A percentile compares a stretch with the other conserved stretches of the same genome.
These are phyloP conservation scores for Ciconia boyciana DNA, from an alignment of 2,113 vertebrate species.

Conservation along the genomic window DNA sequence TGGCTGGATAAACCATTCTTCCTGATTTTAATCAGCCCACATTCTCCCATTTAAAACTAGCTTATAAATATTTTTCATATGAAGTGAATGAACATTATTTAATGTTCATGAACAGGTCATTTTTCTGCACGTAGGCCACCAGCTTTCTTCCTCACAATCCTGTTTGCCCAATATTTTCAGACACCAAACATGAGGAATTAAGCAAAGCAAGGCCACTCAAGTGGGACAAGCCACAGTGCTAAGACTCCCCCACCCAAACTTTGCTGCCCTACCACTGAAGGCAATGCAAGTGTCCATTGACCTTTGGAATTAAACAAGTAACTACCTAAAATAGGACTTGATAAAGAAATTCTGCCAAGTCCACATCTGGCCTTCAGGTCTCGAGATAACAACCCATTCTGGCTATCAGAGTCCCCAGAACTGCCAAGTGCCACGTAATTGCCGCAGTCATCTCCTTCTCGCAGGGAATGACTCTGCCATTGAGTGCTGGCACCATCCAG, in stretches of 20 bases:
- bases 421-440: neutral
- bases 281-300: accelerated
- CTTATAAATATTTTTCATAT: neutral
- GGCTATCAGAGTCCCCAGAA: neutral
- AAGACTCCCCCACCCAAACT: neutral
- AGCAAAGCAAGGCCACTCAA: neutral
- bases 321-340: neutral
- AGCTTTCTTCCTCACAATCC: neutral
- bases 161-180: neutral
- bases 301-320: neutral
- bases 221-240: neutral
- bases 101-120: accelerated
- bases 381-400: neutral
- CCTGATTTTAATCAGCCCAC: neutral
- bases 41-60: neutral
- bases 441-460: neutral
- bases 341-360: neutral
- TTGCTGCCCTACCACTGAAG: neutral
- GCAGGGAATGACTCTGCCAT: accelerated
- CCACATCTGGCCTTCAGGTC: neutral
- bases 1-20: neutral
- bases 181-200: neutral
- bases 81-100: neutral
- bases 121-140: neutral
- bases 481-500: neutral